phyloP scores from a whole-genome alignment of 2,797 vertebrate genomes.

The Amblyopsis hoosieri region DNA sequence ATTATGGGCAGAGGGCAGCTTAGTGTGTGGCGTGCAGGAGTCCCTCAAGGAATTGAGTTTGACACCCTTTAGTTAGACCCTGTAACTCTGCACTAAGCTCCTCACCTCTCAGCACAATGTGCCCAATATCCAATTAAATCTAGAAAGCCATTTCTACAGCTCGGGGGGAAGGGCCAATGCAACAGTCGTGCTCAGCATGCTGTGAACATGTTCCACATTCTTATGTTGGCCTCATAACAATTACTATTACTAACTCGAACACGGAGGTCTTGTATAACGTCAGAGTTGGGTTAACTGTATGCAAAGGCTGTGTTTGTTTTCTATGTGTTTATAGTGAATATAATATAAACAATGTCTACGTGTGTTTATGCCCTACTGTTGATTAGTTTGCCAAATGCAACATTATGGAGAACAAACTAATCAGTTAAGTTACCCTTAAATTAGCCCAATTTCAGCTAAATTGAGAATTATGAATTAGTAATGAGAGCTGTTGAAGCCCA shows the following conservation, averaged over 20 bases:
- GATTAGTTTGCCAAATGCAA: too few species aligned
- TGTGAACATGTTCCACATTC: slow-evolving; percentile 57
- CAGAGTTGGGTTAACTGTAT: slow-evolving; percentile 1
- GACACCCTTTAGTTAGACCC: slow-evolving; percentile 67
- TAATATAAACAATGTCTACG: not conserved
- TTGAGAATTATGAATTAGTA: slow-evolving; percentile 55
- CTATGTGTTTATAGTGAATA: not conserved
- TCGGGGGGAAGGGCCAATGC: slow-evolving; percentile 32
- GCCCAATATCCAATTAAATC: slow-evolving; percentile 75
- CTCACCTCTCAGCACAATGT: slow-evolving; percentile 64
- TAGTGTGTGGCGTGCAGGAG: slow-evolving; percentile 35
- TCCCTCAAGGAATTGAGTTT: slow-evolving; percentile 67
- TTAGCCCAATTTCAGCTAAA: slow-evolving; percentile 34
- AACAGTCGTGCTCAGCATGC: slow-evolving; percentile 60
- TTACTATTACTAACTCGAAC: slow-evolving; percentile 48
- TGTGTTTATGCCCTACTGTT: slow-evolving; percentile 11
- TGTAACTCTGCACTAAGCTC: slow-evolving; percentile 66
- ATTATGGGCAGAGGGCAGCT: slow-evolving; percentile 59
- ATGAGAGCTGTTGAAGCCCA: slow-evolving; percentile 55
- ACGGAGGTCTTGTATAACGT: slow-evolving; percentile 15
- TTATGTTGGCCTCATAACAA: slow-evolving; percentile 55
- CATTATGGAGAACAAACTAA: slow-evolving; percentile 11
- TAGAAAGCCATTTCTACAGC: slow-evolving; percentile 56
- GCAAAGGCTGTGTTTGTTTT: not conserved
- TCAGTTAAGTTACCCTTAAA: slow-evolving; percentile 42